Percentiles rank a stretch among this genome's conserved stretches.
These are phyloP conservation scores for Dromius quadrimaculatus DNA, from an alignment of 2,888 invertebrate species.

Conservation along the genomic window DNA sequence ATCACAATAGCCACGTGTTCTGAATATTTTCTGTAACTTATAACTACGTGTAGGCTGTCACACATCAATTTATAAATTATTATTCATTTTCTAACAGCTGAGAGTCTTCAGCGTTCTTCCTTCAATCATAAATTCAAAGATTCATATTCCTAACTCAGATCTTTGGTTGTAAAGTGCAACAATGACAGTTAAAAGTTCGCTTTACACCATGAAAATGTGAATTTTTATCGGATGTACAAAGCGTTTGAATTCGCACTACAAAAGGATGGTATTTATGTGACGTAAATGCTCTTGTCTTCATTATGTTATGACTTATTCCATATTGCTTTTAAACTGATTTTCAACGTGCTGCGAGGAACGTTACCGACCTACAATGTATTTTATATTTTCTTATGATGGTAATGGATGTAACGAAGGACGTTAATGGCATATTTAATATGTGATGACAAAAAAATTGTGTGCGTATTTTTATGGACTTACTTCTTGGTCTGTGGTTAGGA, in stretches of 20 bases:
- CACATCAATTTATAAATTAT: conserved; percentile 5
- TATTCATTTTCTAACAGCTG: conserved; percentile 18
- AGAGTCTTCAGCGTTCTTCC: not conserved
- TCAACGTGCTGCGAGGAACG: conserved; percentile 2
- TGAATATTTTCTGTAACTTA: conserved; percentile 13
- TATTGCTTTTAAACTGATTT: conserved; percentile 7
- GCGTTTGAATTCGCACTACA: not conserved
- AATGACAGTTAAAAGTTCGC: conserved; percentile 3
- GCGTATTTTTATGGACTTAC: conserved; percentile 8
- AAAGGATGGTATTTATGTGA: conserved; percentile 11
- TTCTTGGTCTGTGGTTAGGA: conserved; percentile 12
- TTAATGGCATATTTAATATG: conserved; percentile 7
- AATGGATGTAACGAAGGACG: not conserved
- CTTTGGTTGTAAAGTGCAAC: not conserved
- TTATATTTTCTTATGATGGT: not conserved
- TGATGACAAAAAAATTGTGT: conserved; percentile 18
- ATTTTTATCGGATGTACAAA: conserved; percentile 16
- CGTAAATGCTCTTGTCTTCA: conserved; percentile 7
- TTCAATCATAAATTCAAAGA: not conserved
- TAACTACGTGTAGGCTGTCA: conserved; percentile 20
- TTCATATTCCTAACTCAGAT: conserved; percentile 7
- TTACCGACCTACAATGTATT: conserved; percentile 14
- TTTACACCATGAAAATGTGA: not conserved
- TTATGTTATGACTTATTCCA: conserved; percentile 15
- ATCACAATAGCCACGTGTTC: conserved; percentile 26